Conservation (phyloP, 2,888 invertebrate genomes). For the Caenorhabditis japonica region DNA sequence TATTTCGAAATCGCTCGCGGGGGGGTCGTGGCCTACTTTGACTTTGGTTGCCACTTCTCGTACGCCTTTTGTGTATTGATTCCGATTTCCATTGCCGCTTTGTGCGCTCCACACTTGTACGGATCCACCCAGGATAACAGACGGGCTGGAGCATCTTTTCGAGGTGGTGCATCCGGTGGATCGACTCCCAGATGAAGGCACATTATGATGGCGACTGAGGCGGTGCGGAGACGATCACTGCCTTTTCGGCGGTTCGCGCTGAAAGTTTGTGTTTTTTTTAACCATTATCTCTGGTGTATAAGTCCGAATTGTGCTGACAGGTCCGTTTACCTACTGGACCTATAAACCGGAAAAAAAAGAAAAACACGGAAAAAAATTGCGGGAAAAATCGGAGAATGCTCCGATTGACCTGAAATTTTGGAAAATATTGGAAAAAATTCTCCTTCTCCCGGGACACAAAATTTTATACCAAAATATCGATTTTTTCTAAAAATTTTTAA, state of each 20-base stretch:
- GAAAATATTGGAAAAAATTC: too few species aligned
- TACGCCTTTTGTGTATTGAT: conserved; percentile 93
- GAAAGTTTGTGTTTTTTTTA: conserved; percentile 45
- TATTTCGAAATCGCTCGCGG: neutral
- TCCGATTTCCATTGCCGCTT: conserved; percentile 92
- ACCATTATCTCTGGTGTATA: too few species aligned
- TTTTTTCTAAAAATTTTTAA: too few species aligned
- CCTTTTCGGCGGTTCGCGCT: conserved; percentile 40
- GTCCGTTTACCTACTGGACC: too few species aligned
- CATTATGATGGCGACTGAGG: conserved; percentile 95
- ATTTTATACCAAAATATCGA: too few species aligned
- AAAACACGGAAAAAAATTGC: too few species aligned
- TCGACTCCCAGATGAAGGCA: conserved; percentile 99
- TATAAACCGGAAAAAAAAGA: too few species aligned
- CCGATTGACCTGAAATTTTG: too few species aligned
- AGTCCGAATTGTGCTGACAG: too few species aligned
- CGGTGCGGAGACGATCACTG: conserved; percentile 91
- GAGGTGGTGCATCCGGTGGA: conserved; percentile 93
- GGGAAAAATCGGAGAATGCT: too few species aligned
- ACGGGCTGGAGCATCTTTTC: conserved; percentile 90
- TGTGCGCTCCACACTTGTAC: conserved; percentile 83
- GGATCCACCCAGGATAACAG: conserved; percentile 94
- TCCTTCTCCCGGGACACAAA: too few species aligned
- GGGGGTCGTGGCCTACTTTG: conserved; percentile 80
- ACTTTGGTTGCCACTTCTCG: conserved; percentile 97